Conservation (phyloP, 2,888 invertebrate species). For the Aporophyla lueneburgensis region DNA sequence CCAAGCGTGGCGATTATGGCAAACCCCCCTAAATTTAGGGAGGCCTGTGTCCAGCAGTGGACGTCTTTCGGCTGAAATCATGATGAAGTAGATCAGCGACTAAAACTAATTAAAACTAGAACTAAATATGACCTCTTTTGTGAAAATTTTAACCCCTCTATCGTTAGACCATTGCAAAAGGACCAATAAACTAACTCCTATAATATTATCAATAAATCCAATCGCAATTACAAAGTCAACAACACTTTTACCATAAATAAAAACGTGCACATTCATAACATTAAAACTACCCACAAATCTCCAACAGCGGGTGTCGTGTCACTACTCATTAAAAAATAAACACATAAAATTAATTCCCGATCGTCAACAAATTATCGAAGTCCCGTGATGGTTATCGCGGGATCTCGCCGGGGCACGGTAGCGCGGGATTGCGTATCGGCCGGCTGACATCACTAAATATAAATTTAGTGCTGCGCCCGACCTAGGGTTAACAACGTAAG, state of each 20-base stretch:
- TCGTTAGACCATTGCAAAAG: slow-evolving; percentile 32
- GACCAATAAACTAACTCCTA: slow-evolving; percentile 38
- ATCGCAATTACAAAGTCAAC: slow-evolving; percentile 61
- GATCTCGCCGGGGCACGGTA: slow-evolving; percentile 81
- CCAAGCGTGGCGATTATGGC: too few species aligned
- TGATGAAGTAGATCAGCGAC: too few species aligned
- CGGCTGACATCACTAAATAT: slow-evolving; percentile 84
- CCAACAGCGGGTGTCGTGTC: slow-evolving; percentile 64
- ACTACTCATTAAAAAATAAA: slow-evolving; percentile 71
- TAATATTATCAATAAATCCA: slow-evolving; percentile 53
- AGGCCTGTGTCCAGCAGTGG: too few species aligned
- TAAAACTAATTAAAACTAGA: background rate
- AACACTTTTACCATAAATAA: slow-evolving; percentile 57
- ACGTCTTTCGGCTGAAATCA: too few species aligned
- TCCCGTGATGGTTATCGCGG: slow-evolving; percentile 76
- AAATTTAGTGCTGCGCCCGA: slow-evolving; percentile 82
- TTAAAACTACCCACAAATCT: slow-evolving; percentile 58
- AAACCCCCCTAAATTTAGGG: too few species aligned
- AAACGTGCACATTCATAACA: slow-evolving; percentile 55
- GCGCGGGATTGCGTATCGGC: slow-evolving; percentile 83
- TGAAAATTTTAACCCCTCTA: background rate
- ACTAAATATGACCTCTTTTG: background rate
- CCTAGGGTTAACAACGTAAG: slow-evolving; percentile 83
- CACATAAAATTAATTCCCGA: slow-evolving; percentile 76
- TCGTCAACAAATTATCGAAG: slow-evolving; percentile 81